These are phyloP conservation scores for Diplazon laetatorius DNA, from an alignment of 2,888 invertebrate genomes.

Conservation along the genomic window DNA sequence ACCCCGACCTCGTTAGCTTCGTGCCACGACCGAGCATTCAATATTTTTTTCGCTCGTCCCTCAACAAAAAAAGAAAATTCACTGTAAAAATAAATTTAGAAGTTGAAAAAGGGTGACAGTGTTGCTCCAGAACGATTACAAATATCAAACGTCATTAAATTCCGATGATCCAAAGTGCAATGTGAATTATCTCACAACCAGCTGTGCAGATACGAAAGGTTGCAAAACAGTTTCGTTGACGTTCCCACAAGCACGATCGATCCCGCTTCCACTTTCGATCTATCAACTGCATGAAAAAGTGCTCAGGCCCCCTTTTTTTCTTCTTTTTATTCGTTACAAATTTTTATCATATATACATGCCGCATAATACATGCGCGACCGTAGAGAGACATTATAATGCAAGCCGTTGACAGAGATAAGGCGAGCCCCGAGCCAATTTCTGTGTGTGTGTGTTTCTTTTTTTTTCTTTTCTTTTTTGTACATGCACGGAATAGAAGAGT, in stretches of 20 bases:
- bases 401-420: not conserved
- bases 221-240: not conserved
- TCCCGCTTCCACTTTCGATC: not conserved
- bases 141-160: not conserved
- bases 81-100: no score
- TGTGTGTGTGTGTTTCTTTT: no score
- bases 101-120: no score
- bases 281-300: not conserved
- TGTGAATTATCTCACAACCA: not conserved
- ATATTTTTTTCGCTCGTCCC: not conserved
- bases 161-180: not conserved
- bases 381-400: conserved; percentile 5
- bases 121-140: no score
- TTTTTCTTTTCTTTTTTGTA: not conserved
- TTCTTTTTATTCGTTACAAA: not conserved
- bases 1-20: conserved; percentile 59
- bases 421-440: not conserved
- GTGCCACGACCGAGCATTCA: not conserved
- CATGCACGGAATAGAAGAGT: not conserved
- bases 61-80: not conserved
- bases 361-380: not conserved
- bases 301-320: not conserved
- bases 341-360: not conserved
- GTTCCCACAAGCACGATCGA: not conserved
- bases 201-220: not conserved